Percentiles rank a stretch among this genome's conserved stretches.
These are phyloP conservation scores for Drosophila pegasa DNA, from an alignment of 2,888 invertebrate genomes.

Conservation along the genomic window DNA sequence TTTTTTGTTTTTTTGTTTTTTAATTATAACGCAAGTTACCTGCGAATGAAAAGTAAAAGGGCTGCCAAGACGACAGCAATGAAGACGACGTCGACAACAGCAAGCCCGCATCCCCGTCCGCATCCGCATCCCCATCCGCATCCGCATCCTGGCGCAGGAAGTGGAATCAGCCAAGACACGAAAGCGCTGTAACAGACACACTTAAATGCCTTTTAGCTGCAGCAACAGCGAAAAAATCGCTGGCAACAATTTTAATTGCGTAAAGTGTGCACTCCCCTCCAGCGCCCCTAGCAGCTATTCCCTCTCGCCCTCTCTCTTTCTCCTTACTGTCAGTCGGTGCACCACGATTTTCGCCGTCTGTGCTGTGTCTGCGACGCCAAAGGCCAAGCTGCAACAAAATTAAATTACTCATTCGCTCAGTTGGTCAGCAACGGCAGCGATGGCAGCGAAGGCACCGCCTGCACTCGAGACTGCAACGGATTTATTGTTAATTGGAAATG, in stretches of 20 bases:
- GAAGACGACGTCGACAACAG: constrained; percentile 34
- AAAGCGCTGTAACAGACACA: constrained; percentile 62
- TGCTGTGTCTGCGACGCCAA: constrained; percentile 61
- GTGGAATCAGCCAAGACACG: constrained; percentile 66
- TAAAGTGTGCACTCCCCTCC: constrained; percentile 68
- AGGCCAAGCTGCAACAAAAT: constrained; percentile 75
- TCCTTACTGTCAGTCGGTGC: constrained; percentile 18
- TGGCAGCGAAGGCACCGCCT: constrained; percentile 14
- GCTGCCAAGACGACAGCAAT: constrained; percentile 66
- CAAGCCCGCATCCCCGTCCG: constrained; percentile 49
- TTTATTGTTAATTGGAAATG: constrained; percentile 79
- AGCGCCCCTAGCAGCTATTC: not conserved
- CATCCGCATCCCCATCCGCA: constrained; percentile 7
- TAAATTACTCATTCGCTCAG: constrained; percentile 80
- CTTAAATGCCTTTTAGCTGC: constrained; percentile 72
- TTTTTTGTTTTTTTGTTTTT: constrained; percentile 29
- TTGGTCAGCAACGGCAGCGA: constrained; percentile 59
- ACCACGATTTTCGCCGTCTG: constrained; percentile 39
- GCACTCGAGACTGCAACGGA: constrained; percentile 70
- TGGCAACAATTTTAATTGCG: constrained; percentile 79
- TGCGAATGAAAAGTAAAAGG: constrained; percentile 78
- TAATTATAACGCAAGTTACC: constrained; percentile 80
- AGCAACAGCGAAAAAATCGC: constrained; percentile 63
- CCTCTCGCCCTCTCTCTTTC: constrained; percentile 9
- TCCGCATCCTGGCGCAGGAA: constrained; percentile 51